Evolutionary conservation across 2,797 vertebrate genomes (phyloP).

Genomic region (Echeneis naucrates): DNA sequence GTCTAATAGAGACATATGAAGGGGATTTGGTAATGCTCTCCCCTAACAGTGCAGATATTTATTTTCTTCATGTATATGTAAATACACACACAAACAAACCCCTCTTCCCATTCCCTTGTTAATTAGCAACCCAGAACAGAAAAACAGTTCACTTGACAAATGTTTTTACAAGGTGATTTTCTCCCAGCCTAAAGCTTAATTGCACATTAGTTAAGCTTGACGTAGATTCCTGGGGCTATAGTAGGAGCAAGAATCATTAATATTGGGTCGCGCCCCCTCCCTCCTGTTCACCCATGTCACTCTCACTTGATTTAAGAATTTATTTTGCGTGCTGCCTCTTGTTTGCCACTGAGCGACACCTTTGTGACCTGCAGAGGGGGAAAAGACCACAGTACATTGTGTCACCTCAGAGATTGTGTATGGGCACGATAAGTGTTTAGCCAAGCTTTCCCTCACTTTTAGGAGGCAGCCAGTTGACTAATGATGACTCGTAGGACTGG

Average conservation of each 20-base stretch:
- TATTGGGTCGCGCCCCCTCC: conserved; percentile 72
- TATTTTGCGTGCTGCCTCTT: conserved; percentile 45
- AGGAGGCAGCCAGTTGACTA: conserved; percentile 55
- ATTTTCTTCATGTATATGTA: conserved; percentile 85
- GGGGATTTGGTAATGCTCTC: conserved; percentile 77
- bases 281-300: conserved; percentile 61
- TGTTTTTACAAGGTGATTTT: conserved; percentile 89
- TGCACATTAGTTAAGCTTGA: conserved; percentile 88
- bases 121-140: conserved; percentile 84
- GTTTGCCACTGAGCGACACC: conserved; percentile 66
- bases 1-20: conserved; percentile 88
- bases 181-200: conserved; percentile 86
- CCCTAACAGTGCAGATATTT: conserved; percentile 81
- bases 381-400: conserved; percentile 44
- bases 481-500: conserved; percentile 75
- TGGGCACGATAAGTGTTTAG: conserved; percentile 36
- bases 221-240: conserved; percentile 82
- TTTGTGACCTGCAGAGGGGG: conserved; percentile 58
- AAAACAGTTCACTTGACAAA: conserved; percentile 86
- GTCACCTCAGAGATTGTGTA: conserved; percentile 64
- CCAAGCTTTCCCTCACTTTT: conserved; percentile 62
- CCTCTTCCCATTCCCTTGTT: conserved; percentile 78
- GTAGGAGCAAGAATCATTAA: conserved; percentile 80
- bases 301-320: conserved; percentile 72
- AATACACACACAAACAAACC: conserved; percentile 82